phyloP scores from a whole-genome alignment of 2,888 invertebrate species.

The Yponomeuta cagnagella region DNA sequence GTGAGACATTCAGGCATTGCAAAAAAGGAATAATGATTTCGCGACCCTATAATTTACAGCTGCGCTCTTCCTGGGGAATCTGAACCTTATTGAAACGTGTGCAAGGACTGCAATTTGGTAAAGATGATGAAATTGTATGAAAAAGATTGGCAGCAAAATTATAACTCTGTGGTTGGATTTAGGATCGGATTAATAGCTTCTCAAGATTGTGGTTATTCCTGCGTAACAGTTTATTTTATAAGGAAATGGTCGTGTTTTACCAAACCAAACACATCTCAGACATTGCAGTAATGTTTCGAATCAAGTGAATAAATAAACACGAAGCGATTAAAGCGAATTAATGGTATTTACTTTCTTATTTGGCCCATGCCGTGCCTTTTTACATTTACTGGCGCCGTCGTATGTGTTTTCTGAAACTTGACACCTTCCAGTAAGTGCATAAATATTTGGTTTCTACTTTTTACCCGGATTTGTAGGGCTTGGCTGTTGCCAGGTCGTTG shows the following conservation, averaged over 20 bases:
- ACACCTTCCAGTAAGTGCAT: constrained; percentile 3
- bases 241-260: neutral
- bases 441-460: neutral
- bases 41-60: neutral
- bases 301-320: constrained; percentile 9
- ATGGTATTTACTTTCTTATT: constrained; percentile 4
- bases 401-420: constrained; percentile 6
- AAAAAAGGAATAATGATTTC: constrained; percentile 7
- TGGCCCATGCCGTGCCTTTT: constrained; percentile 6
- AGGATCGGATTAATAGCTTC: neutral
- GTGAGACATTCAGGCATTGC: neutral
- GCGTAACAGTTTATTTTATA: neutral
- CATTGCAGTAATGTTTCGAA: neutral
- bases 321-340: constrained; percentile 1
- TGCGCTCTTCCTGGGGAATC: neutral
- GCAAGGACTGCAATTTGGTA: neutral
- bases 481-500: neutral
- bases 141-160: neutral
- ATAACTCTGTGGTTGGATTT: neutral
- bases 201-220: neutral
- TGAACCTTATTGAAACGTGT: neutral
- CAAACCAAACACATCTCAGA: neutral
- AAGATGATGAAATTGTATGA: neutral
- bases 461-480: neutral
- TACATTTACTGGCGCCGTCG: neutral